These are phyloP conservation scores for Lanistes nyassanus DNA, from an alignment of 1,140 invertebrate genomes.

Conservation along the genomic window DNA sequence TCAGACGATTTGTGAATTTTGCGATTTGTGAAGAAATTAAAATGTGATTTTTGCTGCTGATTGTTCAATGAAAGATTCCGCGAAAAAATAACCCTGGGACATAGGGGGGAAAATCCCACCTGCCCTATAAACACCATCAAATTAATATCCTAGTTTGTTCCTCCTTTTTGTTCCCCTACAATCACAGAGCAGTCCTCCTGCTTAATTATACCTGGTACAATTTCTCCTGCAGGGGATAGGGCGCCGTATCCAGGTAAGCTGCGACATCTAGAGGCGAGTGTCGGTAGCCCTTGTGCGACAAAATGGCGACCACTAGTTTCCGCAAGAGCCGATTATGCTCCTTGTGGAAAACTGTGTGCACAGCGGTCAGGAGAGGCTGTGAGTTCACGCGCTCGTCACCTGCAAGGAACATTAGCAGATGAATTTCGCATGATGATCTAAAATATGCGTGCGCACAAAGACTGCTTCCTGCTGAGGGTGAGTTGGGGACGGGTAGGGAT, in stretches of 20 bases:
- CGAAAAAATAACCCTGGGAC: too few relatives aligned
- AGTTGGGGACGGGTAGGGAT: background rate
- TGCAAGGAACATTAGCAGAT: slow-evolving; percentile 55
- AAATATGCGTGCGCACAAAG: too few relatives aligned
- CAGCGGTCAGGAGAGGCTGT: slow-evolving; percentile 85
- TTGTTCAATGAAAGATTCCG: too few relatives aligned
- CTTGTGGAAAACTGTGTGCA: slow-evolving; percentile 95
- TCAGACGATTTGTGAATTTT: too few relatives aligned
- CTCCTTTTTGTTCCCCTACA: too few relatives aligned
- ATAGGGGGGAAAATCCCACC: too few relatives aligned
- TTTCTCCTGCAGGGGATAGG: background rate
- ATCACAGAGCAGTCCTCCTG: too few relatives aligned
- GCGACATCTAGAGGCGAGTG: background rate
- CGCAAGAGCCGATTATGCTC: slow-evolving; percentile 94
- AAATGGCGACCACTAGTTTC: slow-evolving; percentile 68
- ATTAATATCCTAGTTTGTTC: too few relatives aligned
- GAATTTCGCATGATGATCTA: too few relatives aligned
- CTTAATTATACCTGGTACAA: slow-evolving; percentile 15
- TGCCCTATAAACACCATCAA: too few relatives aligned
- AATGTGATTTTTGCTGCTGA: too few relatives aligned
- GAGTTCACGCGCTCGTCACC: slow-evolving; percentile 90
- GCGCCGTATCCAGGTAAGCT: background rate
- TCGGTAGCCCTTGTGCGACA: background rate
- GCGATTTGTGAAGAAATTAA: too few relatives aligned
- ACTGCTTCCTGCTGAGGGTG: background rate